Conservation (phyloP, 2,888 invertebrate genomes). For the Drosophila leonis region DNA sequence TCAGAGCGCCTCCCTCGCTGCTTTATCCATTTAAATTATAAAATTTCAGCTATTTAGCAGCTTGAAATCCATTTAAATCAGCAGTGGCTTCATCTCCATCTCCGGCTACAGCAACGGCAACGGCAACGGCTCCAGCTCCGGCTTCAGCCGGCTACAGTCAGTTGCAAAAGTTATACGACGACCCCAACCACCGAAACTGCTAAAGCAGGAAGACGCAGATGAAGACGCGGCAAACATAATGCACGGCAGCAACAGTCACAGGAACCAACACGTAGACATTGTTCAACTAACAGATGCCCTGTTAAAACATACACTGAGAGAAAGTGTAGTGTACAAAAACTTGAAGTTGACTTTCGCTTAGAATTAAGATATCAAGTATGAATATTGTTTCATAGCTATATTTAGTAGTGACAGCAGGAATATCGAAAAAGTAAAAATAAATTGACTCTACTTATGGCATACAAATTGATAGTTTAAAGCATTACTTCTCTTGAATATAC, state of each 20-base stretch:
- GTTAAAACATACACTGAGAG: no score
- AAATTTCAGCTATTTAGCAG: slow-evolving; percentile 73
- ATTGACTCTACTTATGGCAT: background rate
- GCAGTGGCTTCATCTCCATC: slow-evolving; percentile 7
- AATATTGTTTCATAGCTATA: no score
- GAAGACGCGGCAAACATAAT: slow-evolving; percentile 37
- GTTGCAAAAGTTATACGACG: slow-evolving; percentile 39
- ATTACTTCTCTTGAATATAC: background rate
- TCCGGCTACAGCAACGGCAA: background rate
- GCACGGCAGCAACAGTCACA: slow-evolving; percentile 32
- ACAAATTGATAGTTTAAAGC: no score
- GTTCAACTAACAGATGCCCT: slow-evolving; percentile 5
- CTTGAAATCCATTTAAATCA: slow-evolving; percentile 71
- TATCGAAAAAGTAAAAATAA: background rate
- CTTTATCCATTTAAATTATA: slow-evolving; percentile 69
- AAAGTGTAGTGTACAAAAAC: background rate
- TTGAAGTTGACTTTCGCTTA: no score
- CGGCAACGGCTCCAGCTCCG: slow-evolving; percentile 4
- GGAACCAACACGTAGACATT: background rate
- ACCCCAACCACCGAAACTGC: slow-evolving; percentile 20
- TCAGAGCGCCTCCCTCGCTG: slow-evolving; percentile 18
- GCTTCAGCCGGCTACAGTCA: slow-evolving; percentile 26
- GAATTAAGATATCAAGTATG: no score
- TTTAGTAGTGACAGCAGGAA: no score
- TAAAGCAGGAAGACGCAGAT: slow-evolving; percentile 30